A percentile compares a stretch with the other conserved stretches of the same genome.
phyloP scores from a whole-genome alignment of 2,113 vertebrate genomes.

The Sphaerodactylus townsendi region DNA sequence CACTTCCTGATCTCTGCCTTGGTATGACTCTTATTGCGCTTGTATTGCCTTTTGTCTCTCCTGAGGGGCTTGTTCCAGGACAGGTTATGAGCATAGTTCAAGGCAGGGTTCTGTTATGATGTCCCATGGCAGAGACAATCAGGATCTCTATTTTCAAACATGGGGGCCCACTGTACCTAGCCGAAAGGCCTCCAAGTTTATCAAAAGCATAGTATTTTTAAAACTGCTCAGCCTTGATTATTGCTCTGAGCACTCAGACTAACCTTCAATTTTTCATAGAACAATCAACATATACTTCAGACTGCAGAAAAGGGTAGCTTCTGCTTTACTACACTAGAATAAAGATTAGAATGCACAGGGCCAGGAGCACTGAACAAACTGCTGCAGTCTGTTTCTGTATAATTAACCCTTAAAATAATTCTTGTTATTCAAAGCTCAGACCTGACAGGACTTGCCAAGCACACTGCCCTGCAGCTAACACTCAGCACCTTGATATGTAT shows the following conservation, averaged over 20 bases:
- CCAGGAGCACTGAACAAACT: background rate
- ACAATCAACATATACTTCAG: background rate
- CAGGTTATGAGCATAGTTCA: background rate
- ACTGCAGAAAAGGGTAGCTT: background rate
- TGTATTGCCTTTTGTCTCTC: background rate
- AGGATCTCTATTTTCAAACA: background rate
- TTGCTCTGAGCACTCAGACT: background rate
- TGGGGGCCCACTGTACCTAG: background rate
- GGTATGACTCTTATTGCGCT: background rate
- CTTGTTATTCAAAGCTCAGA: constrained; percentile 3
- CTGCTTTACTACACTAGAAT: background rate
- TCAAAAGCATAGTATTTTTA: background rate
- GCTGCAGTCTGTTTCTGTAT: background rate
- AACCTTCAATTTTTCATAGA: background rate
- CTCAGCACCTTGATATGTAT: constrained; percentile 28
- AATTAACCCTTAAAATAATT: background rate
- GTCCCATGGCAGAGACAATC: too few species aligned
- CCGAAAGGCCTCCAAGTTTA: background rate
- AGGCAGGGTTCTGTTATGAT: background rate
- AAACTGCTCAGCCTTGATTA: background rate
- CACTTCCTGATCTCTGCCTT: background rate
- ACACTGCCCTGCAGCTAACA: constrained; percentile 7
- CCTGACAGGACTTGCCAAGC: constrained; percentile 43
- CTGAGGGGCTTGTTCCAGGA: background rate
- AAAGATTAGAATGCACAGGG: background rate